Base-by-base conservation (phyloP, 2,888 invertebrate species). In the Pollenia labialis region DNA sequence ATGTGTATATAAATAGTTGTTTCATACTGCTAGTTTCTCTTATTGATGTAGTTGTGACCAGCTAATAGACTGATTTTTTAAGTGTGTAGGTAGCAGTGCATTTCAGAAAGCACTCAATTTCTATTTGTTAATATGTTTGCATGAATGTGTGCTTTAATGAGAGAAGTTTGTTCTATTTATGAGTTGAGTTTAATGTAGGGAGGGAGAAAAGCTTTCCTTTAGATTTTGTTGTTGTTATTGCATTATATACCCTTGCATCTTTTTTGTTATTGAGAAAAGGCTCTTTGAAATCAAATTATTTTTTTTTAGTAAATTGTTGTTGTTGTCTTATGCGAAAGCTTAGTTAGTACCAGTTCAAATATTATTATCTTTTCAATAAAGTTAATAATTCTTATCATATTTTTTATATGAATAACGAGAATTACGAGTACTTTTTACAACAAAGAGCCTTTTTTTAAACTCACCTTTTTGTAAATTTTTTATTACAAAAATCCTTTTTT, bases 251-350 rank as follows among this genome's bases (percentile, higher is more conserved):
- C 50, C 46, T 42, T 23, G 58, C 2, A 16, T 10, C 32, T 81
- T 50, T 60, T 71, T 66, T 18, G 12, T 40, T 72, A 40, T 42
- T 8, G 10, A 62, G 42, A 44, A 71, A 74, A 62, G 40, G 40
- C 46, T 69, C 14, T 52, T 58, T 72, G 50, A 72, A 77, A 58
- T 72, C 66, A 23, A 42, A 12, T 52, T 82, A 9, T 52, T 82
- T 50, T 62, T 62, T 64, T 60, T 16, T 56, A 56, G 18, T 44
- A 42, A 11, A 14, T 69, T 16, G n/a, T 68, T 75, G 68, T 68
- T 44, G 23, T 54, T 80, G n/a, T 8, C 44, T 7, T 60, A 58
- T 62, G 68, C 82, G 83, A 71, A 83, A 83, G 60, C 40, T 76
- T 58, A 46, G 44, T 9, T 60, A 11, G 32, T 32, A 32, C 32